These are phyloP conservation scores for Podilymbus podiceps DNA, from an alignment of 2,113 vertebrate genomes.

Conservation along the genomic window DNA sequence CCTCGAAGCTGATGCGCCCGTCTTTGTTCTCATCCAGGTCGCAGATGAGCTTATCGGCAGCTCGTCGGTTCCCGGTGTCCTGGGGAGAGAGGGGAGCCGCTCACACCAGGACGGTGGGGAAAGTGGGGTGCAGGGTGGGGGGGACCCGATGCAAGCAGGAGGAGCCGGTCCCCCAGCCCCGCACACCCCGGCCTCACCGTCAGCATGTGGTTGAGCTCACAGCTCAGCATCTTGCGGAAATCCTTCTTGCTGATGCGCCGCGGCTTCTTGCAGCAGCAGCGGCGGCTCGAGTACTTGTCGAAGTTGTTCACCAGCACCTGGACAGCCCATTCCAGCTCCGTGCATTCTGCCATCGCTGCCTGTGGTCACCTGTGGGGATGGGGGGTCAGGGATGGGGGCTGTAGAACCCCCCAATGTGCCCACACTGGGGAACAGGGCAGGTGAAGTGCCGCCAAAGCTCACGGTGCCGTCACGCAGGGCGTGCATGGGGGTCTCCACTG, in stretches of 20 bases:
- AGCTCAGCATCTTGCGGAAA: conserved; percentile 78
- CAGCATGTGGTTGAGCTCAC: conserved; percentile 79
- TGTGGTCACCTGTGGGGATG: accelerated
- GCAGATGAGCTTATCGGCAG: conserved; percentile 78
- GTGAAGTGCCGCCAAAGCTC: accelerated
- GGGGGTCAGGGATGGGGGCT: accelerated
- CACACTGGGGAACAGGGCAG: neutral
- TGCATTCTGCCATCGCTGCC: neutral
- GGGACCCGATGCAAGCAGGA: accelerated
- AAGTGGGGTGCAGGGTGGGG: accelerated
- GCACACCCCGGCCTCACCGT: neutral
- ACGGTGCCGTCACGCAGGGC: accelerated
- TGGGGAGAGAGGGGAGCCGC: neutral
- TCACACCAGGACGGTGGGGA: accelerated
- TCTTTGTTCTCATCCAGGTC: conserved; percentile 78
- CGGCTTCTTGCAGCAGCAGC: conserved; percentile 70
- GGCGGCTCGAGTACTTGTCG: conserved; percentile 73
- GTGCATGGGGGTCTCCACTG: accelerated
- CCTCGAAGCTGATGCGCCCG: conserved; percentile 77
- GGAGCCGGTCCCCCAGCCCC: neutral
- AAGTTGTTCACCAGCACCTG: conserved; percentile 79
- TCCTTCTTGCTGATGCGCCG: conserved; percentile 76
- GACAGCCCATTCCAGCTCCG: conserved; percentile 76
- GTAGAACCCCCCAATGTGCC: neutral
- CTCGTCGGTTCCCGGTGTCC: conserved; percentile 77